Evolutionary conservation across 2,888 invertebrate genomes (phyloP), one percentile per base, ranked within the genome.

Genomic region (Herminia tarsipennalis): DNA sequence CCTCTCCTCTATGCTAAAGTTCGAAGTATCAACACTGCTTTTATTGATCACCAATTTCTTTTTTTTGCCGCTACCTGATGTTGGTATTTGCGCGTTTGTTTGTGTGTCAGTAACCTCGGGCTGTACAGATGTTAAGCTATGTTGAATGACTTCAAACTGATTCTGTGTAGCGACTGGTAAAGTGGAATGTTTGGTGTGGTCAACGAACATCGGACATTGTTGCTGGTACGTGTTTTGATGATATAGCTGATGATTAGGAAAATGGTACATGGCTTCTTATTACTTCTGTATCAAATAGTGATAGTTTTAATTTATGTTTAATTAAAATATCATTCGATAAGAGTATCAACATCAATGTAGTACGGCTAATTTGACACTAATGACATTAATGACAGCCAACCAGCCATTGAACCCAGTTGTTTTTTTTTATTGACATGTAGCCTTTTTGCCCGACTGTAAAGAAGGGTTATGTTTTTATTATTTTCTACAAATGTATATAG

Each of bases 1-100:
- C 52, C 88, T 78, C 66, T 89, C 85, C 52, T 90, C 91, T 32
- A 87, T 78, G 1, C 80, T 85, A 28, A 78, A 83, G 21, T 62
- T 76, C 0, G 83, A 81, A 0, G 81, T 83, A 37, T 83, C 82
- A 6, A 81, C 73, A 33, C 37, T 36, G 2, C 44, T 40, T 28
- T 56, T 66, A 9, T 57, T 66, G 0, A n/a, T 20, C 10, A 39
- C 36, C 9, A 29, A 28, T 39, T 56, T 60, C 13, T 43, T 57
- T 14, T 53, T 52, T 8, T 56, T 60, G 2, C 44, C 39, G 10
- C 16, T 13, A 16, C 33, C 43, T 3, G 10, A 16, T 9, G 28
- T 38, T 6, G n/a, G n/a, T n/a, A n/a, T 9, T 5, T 46, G 35
- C 3, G 9, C 2, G 25, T 41, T 10, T 20, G 20, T 2, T 2